phyloP scores from a whole-genome alignment of 2,797 vertebrate species.

The Austrolebias charrua region DNA sequence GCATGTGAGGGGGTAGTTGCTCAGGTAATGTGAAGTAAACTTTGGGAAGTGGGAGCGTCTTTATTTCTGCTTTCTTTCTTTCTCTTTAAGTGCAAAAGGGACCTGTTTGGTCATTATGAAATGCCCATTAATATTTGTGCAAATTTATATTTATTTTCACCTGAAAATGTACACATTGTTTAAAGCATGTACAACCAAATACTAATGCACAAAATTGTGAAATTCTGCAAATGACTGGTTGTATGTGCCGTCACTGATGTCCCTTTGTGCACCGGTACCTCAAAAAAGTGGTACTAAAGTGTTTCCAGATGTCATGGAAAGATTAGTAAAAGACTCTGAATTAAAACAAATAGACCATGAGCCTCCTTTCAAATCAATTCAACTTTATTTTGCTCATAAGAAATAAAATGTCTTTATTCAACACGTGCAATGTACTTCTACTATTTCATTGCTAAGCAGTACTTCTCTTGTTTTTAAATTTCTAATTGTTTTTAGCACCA shows the following conservation, averaged over 20 bases:
- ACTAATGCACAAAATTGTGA: slow-evolving; percentile 42
- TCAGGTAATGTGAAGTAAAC: slow-evolving; percentile 68
- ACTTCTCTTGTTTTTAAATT: slow-evolving; percentile 8
- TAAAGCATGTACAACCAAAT: slow-evolving; percentile 3
- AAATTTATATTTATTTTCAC: slow-evolving; percentile 70
- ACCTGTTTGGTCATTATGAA: slow-evolving; percentile 55
- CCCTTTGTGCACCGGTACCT: slow-evolving; percentile 22
- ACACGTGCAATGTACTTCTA: slow-evolving; percentile 16
- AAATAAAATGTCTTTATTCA: no score
- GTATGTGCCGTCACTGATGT: slow-evolving; percentile 15
- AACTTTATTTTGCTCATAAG: slow-evolving; percentile 5
- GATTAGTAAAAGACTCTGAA: slow-evolving; percentile 3
- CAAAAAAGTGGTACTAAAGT: slow-evolving; percentile 5
- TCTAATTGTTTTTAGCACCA: neutral
- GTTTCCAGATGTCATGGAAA: slow-evolving; percentile 27
- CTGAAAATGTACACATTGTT: slow-evolving; percentile 38
- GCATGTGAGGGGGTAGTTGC: slow-evolving; percentile 48
- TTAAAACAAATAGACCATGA: neutral
- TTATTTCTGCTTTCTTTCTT: slow-evolving; percentile 42
- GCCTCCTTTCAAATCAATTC: slow-evolving; percentile 13
- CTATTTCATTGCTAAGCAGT: slow-evolving; percentile 22
- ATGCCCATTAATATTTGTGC: slow-evolving; percentile 50
- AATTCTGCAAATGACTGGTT: slow-evolving; percentile 20
- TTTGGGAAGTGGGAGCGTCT: slow-evolving; percentile 40
- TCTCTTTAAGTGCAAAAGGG: slow-evolving; percentile 46